phyloP scores from a whole-genome alignment of 2,888 invertebrate species.

The Drosophila demipolita region DNA sequence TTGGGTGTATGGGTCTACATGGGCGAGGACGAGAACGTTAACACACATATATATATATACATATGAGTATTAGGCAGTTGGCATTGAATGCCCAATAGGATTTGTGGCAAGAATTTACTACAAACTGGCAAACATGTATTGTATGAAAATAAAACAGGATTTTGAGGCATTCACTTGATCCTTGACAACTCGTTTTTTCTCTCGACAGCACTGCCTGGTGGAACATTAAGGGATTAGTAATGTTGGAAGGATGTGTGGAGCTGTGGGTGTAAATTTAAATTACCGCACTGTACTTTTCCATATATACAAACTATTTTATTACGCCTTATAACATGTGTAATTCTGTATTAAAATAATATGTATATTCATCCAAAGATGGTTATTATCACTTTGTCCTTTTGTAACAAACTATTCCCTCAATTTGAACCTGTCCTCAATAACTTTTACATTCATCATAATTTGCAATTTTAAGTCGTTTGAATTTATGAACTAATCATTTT shows the following conservation, averaged over 20 bases:
- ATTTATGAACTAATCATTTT: no score
- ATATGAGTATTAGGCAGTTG: conserved; percentile 2
- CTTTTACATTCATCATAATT: no score
- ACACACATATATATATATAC: conserved; percentile 1
- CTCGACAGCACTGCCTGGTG: not conserved
- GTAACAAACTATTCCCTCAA: not conserved
- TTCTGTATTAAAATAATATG: not conserved
- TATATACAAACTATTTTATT: not conserved
- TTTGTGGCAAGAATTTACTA: conserved; percentile 58
- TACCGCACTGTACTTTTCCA: not conserved
- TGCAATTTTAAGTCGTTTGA: no score
- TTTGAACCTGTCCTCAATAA: not conserved
- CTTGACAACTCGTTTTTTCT: conserved; percentile 25
- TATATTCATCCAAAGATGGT: not conserved
- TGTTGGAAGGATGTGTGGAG: not conserved
- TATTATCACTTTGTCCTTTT: not conserved
- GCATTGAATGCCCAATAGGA: conserved; percentile 42
- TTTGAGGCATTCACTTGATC: conserved; percentile 43
- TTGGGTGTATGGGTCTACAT: conserved; percentile 9
- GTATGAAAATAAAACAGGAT: conserved; percentile 51
- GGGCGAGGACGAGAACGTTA: conserved; percentile 9
- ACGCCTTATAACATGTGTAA: not conserved
- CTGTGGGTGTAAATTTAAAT: conserved; percentile 9
- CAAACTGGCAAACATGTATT: conserved; percentile 45
- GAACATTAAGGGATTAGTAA: not conserved